Base-by-base conservation (phyloP, 2,797 vertebrate genomes). In the Anguilla megastoma region DNA sequence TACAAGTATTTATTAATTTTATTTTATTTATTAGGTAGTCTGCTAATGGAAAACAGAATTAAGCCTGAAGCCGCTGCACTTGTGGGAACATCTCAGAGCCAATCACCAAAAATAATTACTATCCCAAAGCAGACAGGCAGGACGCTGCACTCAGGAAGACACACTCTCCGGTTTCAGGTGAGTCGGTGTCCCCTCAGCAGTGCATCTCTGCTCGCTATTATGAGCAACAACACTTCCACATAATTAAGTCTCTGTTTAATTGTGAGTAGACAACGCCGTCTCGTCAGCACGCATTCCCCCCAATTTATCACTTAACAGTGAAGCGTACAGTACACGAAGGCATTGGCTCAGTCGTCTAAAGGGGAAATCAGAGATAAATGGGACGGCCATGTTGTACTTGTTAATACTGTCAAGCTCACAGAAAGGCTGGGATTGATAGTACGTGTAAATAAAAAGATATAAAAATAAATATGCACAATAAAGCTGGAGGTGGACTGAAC, bases 31-130 rank as follows among this genome's bases (percentile, higher is more conserved):
- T 74, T 74, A 79, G 9, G 5, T 41, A 79, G 95, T 94, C 95
- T 95, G 94, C 90, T 95, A 96, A 94, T 95, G 94, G 95, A 93
- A 93, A 95, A 94, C 12, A n/a, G 41, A 82, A 14, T 91, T 92
- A 87, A 94, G 94, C 95, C 94, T 95, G 93, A 90, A 95, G 95
- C 94, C 94, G 90, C 92, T 93, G 93, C 93, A 94, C 95, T 94
- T 95, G 93, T 92, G 95, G 95, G 95, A 96, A 94, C 95, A 89
- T 94, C 94, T 94, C 95, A 8, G 45, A 82, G 79, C 79, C 79
- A 50, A 96, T 96, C 94, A 96, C 95, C 8, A 21, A 95, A 96
- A 69, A 96, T 94, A 96, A 97, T 97, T 96, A 96, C 94, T 93
- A 94, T 93, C 91, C 93, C 86, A 90, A 76, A 94, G 94, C 95